These are phyloP conservation scores for Acronicta leporina DNA, from an alignment of 2,888 invertebrate species.

Conservation along the genomic window DNA sequence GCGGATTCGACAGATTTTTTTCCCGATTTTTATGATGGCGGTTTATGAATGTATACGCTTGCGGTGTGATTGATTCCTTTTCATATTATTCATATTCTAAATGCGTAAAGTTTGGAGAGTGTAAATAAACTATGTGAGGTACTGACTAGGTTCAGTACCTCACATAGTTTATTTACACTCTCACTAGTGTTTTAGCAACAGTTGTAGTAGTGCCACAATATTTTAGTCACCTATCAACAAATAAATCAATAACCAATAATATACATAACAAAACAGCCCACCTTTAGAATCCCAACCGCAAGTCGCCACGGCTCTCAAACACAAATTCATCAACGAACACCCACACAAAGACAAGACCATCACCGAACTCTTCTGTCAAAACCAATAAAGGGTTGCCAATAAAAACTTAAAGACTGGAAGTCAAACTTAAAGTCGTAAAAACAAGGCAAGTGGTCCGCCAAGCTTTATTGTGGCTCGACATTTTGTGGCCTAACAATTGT, in stretches of 20 bases:
- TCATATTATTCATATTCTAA: slow-evolving; percentile 48
- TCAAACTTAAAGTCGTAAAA: slow-evolving; percentile 60
- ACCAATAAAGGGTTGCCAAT: slow-evolving; percentile 73
- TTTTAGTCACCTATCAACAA: no score
- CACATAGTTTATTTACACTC: no score
- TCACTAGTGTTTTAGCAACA: no score
- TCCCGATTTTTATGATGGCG: slow-evolving; percentile 64
- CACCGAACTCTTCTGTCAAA: slow-evolving; percentile 44
- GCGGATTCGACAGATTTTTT: slow-evolving; percentile 76
- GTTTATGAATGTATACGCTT: slow-evolving; percentile 67
- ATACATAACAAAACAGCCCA: slow-evolving; percentile 16
- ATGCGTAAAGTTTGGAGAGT: slow-evolving; percentile 27
- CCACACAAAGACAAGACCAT: slow-evolving; percentile 22
- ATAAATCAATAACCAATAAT: slow-evolving; percentile 4
- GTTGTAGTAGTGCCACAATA: no score
- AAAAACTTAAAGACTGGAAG: slow-evolving; percentile 73
- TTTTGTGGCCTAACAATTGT: slow-evolving; percentile 81
- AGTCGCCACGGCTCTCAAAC: slow-evolving; percentile 11
- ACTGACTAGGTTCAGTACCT: not conserved
- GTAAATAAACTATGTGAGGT: slow-evolving; percentile 16
- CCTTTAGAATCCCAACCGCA: slow-evolving; percentile 28
- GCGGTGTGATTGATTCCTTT: slow-evolving; percentile 58
- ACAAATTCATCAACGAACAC: slow-evolving; percentile 21
- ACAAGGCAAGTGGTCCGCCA: slow-evolving; percentile 48
- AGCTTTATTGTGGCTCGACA: slow-evolving; percentile 64